Conservation (phyloP, 1,140 invertebrate genomes). For the Periplaneta americana region DNA sequence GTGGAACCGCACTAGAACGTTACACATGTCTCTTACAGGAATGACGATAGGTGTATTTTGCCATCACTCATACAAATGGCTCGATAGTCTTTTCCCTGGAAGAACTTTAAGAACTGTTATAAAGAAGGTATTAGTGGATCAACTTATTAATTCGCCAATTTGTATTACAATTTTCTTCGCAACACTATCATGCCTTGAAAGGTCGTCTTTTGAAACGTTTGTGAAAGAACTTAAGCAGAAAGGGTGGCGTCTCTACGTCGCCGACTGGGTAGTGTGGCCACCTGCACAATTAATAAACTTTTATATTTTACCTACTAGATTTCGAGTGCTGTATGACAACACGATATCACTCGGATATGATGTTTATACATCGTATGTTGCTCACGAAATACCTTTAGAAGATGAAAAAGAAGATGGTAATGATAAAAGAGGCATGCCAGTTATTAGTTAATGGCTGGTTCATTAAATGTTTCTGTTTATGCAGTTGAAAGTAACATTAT, state of each 20-base stretch:
- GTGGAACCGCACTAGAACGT: constrained; percentile 62
- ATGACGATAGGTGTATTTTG: constrained; percentile 73
- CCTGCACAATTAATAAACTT: constrained; percentile 78
- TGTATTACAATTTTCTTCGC: constrained; percentile 77
- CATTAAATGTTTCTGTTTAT: no score
- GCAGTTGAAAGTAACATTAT: no score
- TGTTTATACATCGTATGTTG: constrained; percentile 88
- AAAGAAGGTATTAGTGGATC: constrained; percentile 85
- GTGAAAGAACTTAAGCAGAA: constrained; percentile 70
- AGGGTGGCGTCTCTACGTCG: constrained; percentile 69
- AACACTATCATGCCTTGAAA: constrained; percentile 68
- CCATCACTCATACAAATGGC: constrained; percentile 76
- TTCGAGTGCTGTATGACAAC: constrained; percentile 86
- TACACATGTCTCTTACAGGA: constrained; percentile 75
- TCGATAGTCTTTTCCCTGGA: constrained; percentile 66
- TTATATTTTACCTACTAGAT: constrained; percentile 76
- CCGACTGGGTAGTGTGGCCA: constrained; percentile 78
- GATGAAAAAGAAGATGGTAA: neutral
- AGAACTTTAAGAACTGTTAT: constrained; percentile 59
- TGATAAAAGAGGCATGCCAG: no score
- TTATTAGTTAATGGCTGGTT: no score
- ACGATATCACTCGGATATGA: constrained; percentile 87
- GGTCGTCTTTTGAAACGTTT: constrained; percentile 53
- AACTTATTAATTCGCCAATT: constrained; percentile 81
- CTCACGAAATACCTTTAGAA: constrained; percentile 44